Percentiles rank a stretch among this genome's conserved stretches.
These are phyloP conservation scores for Hippoglossus stenolepis DNA, from an alignment of 2,113 vertebrate species.

Conservation along the genomic window DNA sequence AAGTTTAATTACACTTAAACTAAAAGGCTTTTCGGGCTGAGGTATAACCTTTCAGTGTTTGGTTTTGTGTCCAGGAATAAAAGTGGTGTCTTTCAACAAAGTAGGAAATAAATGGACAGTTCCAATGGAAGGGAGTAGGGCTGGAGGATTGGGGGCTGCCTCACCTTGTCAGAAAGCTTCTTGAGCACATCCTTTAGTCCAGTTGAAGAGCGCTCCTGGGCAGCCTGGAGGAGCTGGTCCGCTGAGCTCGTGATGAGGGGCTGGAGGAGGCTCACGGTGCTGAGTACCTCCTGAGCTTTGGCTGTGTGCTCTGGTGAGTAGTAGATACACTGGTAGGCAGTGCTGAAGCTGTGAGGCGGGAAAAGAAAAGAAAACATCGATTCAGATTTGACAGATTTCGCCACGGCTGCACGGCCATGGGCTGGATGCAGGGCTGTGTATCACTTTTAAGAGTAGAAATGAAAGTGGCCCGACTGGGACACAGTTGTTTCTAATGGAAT, in stretches of 20 bases:
- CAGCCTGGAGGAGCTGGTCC: constrained; percentile 92
- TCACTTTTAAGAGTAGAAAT: not conserved
- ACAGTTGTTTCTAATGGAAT: constrained; percentile 5
- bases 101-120: constrained; percentile 24
- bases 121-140: not conserved
- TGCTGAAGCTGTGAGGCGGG: constrained; percentile 84
- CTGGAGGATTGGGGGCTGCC: constrained; percentile 36
- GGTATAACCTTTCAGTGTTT: constrained; percentile 6
- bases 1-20: constrained; percentile 21
- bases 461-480: not conserved
- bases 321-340: constrained; percentile 98
- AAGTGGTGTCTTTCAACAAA: constrained; percentile 4
- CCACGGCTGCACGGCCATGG: not conserved
- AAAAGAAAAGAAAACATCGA: not conserved
- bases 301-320: constrained; percentile 98
- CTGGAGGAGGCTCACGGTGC: constrained; percentile 91
- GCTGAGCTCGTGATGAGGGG: constrained; percentile 92
- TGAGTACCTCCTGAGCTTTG: constrained; percentile 96
- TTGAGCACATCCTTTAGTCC: constrained; percentile 93
- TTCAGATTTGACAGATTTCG: constrained; percentile 1
- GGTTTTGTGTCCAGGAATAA: constrained; percentile 9
- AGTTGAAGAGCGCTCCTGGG: constrained; percentile 89
- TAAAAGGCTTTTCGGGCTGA: constrained; percentile 7
- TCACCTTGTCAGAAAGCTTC: constrained; percentile 96
- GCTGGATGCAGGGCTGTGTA: not conserved